Percentiles rank a stretch among this genome's conserved stretches.
Conservation (phyloP, 1,140 invertebrate genomes). For the Drosophila cardini region DNA sequence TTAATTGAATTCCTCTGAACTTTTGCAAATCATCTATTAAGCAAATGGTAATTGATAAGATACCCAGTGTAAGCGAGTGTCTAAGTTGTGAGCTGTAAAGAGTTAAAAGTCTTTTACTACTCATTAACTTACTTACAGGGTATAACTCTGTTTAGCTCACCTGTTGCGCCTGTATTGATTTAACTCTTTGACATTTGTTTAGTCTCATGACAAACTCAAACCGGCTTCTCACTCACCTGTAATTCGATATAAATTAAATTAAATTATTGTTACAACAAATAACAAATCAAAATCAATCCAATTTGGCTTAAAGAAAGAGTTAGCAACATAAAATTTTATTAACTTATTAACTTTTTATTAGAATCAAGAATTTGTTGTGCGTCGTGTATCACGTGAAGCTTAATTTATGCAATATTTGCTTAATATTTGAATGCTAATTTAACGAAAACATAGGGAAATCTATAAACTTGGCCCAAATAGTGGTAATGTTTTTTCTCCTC, state of each 20-base stretch:
- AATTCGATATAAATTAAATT: slow-evolving; percentile 45
- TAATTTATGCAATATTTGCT: slow-evolving; percentile 27
- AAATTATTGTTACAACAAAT: slow-evolving; percentile 4
- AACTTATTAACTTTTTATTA: background rate
- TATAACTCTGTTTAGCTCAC: slow-evolving; percentile 13
- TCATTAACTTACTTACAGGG: slow-evolving; percentile 28
- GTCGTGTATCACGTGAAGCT: slow-evolving; percentile 24
- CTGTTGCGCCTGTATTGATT: background rate
- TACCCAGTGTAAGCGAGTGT: background rate
- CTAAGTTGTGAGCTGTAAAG: no score
- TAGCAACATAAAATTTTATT: background rate
- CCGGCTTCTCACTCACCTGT: slow-evolving; percentile 21
- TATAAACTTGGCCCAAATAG: slow-evolving; percentile 6
- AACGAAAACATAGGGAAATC: background rate
- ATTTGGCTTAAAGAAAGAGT: background rate
- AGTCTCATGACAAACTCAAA: slow-evolving; percentile 14
- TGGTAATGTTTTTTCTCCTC: background rate
- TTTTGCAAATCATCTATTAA: slow-evolving; percentile 3
- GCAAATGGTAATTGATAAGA: background rate
- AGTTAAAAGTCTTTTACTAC: no score
- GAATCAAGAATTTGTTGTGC: slow-evolving; percentile 23
- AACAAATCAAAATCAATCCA: slow-evolving; percentile 12
- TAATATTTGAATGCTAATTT: slow-evolving; percentile 18
- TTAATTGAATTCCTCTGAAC: slow-evolving; percentile 41
- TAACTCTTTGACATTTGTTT: slow-evolving; percentile 47